Evolutionary conservation across 1,140 invertebrate genomes (phyloP).

Genomic region (Drosophila nannoptera): DNA sequence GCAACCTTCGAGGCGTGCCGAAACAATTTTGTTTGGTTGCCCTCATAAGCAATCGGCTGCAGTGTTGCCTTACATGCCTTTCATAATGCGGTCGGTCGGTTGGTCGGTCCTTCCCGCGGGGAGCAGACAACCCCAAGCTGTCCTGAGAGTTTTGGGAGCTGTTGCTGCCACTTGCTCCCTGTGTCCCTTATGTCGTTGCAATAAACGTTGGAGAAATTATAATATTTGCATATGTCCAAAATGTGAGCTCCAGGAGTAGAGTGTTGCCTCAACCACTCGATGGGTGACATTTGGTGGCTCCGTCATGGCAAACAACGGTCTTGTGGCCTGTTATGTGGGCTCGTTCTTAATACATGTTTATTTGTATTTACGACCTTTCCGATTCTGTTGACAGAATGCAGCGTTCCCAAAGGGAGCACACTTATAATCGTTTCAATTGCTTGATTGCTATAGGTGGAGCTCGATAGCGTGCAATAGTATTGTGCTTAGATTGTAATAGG

Average conservation of each 20-base stretch:
- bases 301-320: background rate
- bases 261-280: slow-evolving; percentile 2
- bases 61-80: slow-evolving; percentile 31
- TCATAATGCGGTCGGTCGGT: no score
- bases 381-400: slow-evolving; percentile 57
- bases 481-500: background rate
- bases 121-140: no score
- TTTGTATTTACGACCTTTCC: slow-evolving; percentile 68
- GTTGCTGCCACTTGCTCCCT: slow-evolving; percentile 33
- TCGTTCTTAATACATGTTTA: slow-evolving; percentile 51
- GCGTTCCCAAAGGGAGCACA: slow-evolving; percentile 24
- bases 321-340: slow-evolving; percentile 11
- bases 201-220: slow-evolving; percentile 65
- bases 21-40: slow-evolving; percentile 73
- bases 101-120: no score
- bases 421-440: slow-evolving; percentile 62
- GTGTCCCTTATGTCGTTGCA: slow-evolving; percentile 38
- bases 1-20: slow-evolving; percentile 72
- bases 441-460: slow-evolving; percentile 43
- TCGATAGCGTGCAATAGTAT: slow-evolving; percentile 41
- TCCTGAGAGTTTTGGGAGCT: slow-evolving; percentile 1
- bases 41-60: slow-evolving; percentile 55
- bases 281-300: background rate
- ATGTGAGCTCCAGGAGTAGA: slow-evolving; percentile 29
- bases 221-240: slow-evolving; percentile 76